These are phyloP conservation scores for Arion vulgaris DNA, from an alignment of 1,140 invertebrate genomes.

Conservation along the genomic window DNA sequence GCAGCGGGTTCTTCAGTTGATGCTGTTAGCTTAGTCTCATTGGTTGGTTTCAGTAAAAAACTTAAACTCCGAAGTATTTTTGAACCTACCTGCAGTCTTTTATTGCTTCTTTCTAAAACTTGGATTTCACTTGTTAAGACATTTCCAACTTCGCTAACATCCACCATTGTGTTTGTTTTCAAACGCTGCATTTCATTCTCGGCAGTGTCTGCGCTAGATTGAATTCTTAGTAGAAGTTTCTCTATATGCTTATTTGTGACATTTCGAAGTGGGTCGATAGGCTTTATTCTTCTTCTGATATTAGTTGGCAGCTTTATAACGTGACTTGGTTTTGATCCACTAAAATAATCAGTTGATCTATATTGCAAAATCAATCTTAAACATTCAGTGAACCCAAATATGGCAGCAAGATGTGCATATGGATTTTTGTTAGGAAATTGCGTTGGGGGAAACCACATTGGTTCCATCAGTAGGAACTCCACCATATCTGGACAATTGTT, in stretches of 20 bases:
- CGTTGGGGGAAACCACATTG: conserved; percentile 1
- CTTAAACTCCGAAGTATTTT: neutral
- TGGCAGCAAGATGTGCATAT: conserved; percentile 35
- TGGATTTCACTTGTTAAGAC: neutral
- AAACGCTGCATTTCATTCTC: neutral
- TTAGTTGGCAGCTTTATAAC: conserved; percentile 5
- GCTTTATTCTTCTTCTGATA: neutral
- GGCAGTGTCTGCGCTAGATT: neutral
- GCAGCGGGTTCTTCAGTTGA: too few relatives aligned
- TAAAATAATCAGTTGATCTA: conserved; percentile 24
- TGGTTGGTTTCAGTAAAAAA: neutral
- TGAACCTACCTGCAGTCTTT: neutral
- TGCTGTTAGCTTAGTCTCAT: neutral
- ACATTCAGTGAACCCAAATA: conserved; percentile 20
- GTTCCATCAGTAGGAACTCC: conserved; percentile 8
- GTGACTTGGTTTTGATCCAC: neutral
- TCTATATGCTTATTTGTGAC: neutral
- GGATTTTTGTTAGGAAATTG: conserved; percentile 5
- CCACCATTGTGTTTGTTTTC: neutral
- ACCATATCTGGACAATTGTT: conserved; percentile 28
- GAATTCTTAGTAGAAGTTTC: neutral
- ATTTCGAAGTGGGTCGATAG: neutral
- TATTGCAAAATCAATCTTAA: conserved; percentile 6
- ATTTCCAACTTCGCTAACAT: neutral
- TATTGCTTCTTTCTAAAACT: neutral